phyloP scores from a whole-genome alignment of 2,797 vertebrate species.

The Leuciscus waleckii region DNA sequence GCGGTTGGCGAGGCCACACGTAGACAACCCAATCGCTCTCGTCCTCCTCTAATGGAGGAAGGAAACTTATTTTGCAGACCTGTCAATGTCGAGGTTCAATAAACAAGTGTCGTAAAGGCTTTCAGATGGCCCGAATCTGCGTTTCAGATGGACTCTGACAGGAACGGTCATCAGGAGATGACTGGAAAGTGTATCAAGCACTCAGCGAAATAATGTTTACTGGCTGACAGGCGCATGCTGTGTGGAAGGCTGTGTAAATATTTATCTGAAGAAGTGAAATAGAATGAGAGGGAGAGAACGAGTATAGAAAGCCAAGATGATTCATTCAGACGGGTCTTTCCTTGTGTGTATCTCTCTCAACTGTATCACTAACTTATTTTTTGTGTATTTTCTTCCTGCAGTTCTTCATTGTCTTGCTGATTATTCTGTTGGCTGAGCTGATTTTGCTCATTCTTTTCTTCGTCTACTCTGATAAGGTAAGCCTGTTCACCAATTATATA shows the following conservation, averaged over 20 bases:
- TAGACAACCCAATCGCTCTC: slow-evolving; percentile 38
- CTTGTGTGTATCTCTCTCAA: background rate
- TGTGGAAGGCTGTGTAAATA: slow-evolving; percentile 67
- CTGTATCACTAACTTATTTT: slow-evolving; percentile 18
- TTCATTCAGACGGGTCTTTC: slow-evolving; percentile 48
- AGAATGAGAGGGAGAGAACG: slow-evolving; percentile 39
- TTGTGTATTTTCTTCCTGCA: slow-evolving; percentile 67
- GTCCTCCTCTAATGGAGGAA: slow-evolving; percentile 35
- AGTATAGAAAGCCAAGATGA: slow-evolving; percentile 43
- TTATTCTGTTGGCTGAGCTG: slow-evolving; percentile 94
- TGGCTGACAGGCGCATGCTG: slow-evolving; percentile 61
- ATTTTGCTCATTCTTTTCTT: slow-evolving; percentile 97
- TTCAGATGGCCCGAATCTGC: slow-evolving; percentile 56
- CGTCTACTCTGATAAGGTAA: slow-evolving; percentile 97
- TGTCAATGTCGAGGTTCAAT: slow-evolving; percentile 57
- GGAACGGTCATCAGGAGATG: slow-evolving; percentile 61
- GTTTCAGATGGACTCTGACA: slow-evolving; percentile 60
- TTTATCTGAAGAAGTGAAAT: slow-evolving; percentile 61
- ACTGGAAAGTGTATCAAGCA: slow-evolving; percentile 65
- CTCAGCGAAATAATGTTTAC: slow-evolving; percentile 63
- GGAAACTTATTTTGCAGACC: slow-evolving; percentile 53
- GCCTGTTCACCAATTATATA: slow-evolving; percentile 51
- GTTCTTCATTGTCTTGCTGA: slow-evolving; percentile 98
- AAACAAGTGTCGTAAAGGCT: slow-evolving; percentile 58
- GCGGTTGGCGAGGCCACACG: background rate